Evolutionary conservation across 2,797 vertebrate species (phyloP), one percentile per base, ranked within the genome.

Genomic region (Myoxocephalus aenaeus): DNA sequence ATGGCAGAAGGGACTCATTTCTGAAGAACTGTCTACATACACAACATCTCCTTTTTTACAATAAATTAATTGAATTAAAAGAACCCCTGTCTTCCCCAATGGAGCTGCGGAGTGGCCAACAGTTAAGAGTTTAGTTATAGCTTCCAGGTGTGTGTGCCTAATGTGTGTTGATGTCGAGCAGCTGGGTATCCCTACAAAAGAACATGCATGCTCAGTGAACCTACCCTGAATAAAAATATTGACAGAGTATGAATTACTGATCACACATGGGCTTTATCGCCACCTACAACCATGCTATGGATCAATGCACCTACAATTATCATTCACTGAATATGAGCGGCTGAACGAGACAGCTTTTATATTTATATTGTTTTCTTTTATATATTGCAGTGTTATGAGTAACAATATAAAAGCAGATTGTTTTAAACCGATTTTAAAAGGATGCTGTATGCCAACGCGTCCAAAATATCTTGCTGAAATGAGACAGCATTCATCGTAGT

Each of bases 171-270:
- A 54, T 46, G 56, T 38, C n/a, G n/a, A 48, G 48, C 50, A 65
- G 17, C 14, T 15, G 42, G n/a, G 11, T 0, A 0, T 40, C 61
- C 17, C 27, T 46, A 29, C 48, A 20, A 59, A 65, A 32, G 5
- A 48, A 12, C 20, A 22, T 25, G 54, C 7, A 34, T 59, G 59
- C 32, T 46, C 25, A 54, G 51, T 27, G 38, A 63, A 66, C 14
- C 50, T 32, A 53, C 1, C 42, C 18, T 48, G 32, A 66, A 32
- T 64, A 65, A 44, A 73, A 56, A 68, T 72, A 40, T 48, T 65
- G 58, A 68, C 48, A 44, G 29, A 65, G 44, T 36, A 59, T n/a
- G 10, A 46, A 64, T 50, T 20, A 59, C 20, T 61, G 27, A 65
- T 69, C 14, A 51, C 25, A 22, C n/a, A 53, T 17, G 5, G 32